Conservation (phyloP, 2,888 invertebrate genomes). For the Heteromurus nitidus region DNA sequence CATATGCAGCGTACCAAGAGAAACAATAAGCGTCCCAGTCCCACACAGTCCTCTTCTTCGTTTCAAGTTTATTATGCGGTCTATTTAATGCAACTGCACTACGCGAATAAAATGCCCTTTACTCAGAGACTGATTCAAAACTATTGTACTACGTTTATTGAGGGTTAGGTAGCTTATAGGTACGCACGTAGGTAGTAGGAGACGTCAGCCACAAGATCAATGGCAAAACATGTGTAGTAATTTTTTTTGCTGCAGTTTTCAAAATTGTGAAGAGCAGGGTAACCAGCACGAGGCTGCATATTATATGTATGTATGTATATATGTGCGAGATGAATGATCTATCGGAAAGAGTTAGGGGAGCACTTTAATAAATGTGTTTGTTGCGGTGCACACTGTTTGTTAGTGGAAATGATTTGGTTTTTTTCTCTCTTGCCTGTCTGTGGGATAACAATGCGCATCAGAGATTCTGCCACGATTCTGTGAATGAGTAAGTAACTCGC, state of each 20-base stretch:
- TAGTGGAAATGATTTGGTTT: slow-evolving; percentile 4
- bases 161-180: too few relatives aligned
- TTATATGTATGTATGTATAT: not conserved
- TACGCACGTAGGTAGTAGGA: too few relatives aligned
- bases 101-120: slow-evolving; percentile 11
- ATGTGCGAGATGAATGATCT: not conserved
- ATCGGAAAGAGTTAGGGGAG: not conserved
- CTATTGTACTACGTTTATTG: too few relatives aligned
- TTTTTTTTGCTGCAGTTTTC: slow-evolving; percentile 26
- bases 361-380: not conserved
- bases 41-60: too few relatives aligned
- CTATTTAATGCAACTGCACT: slow-evolving; percentile 43
- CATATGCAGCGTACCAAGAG: not conserved
- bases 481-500: slow-evolving; percentile 59
- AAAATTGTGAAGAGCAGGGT: slow-evolving; percentile 16
- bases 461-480: slow-evolving; percentile 7
- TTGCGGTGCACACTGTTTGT: slow-evolving; percentile 15
- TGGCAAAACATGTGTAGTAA: too few relatives aligned
- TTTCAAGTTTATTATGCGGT: slow-evolving; percentile 46
- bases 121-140: too few relatives aligned
- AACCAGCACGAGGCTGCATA: too few relatives aligned
- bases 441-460: not conserved
- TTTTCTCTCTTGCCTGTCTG: too few relatives aligned
- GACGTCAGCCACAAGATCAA: too few relatives aligned
- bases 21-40: too few relatives aligned